A percentile compares a stretch with the other conserved stretches of the same genome.
These are phyloP conservation scores for Dendroctonus ponderosae DNA, from an alignment of 1,140 invertebrate species.

Conservation along the genomic window DNA sequence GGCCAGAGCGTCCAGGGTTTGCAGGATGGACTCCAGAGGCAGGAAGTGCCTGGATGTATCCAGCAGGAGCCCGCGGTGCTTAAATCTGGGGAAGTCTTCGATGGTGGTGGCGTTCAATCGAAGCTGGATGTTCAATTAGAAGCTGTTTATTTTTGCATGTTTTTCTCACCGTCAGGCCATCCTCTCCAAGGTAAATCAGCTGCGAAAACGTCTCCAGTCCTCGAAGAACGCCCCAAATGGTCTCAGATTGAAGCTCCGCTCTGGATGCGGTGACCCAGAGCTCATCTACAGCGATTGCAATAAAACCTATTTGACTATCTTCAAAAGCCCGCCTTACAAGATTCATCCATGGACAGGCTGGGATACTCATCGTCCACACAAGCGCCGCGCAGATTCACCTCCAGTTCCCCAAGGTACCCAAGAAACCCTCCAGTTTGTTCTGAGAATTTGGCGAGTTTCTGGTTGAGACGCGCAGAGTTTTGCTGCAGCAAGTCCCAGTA, in stretches of 20 bases:
- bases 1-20: slow-evolving; percentile 77
- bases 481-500: slow-evolving; percentile 52
- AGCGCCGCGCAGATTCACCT: slow-evolving; percentile 54
- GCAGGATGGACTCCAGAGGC: slow-evolving; percentile 61
- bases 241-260: slow-evolving; percentile 46
- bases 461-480: not conserved
- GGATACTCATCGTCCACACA: slow-evolving; percentile 61
- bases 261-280: slow-evolving; percentile 44
- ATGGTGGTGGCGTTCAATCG: slow-evolving; percentile 58
- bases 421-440: slow-evolving; percentile 40
- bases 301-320: slow-evolving; percentile 1
- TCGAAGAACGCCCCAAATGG: slow-evolving; percentile 75
- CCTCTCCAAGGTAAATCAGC: slow-evolving; percentile 56
- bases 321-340: slow-evolving; percentile 58
- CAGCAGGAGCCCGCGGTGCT: slow-evolving; percentile 74
- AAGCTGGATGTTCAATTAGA: slow-evolving; percentile 47
- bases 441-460: not conserved
- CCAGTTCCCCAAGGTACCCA: slow-evolving; percentile 52
- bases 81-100: slow-evolving; percentile 70
- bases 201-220: slow-evolving; percentile 81
- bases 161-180: slow-evolving; percentile 50
- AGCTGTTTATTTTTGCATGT: not conserved
- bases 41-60: slow-evolving; percentile 84
- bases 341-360: slow-evolving; percentile 67
- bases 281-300: slow-evolving; percentile 44